Base-by-base conservation (phyloP, 2,888 invertebrate species). In the Dasypogon diadema region DNA sequence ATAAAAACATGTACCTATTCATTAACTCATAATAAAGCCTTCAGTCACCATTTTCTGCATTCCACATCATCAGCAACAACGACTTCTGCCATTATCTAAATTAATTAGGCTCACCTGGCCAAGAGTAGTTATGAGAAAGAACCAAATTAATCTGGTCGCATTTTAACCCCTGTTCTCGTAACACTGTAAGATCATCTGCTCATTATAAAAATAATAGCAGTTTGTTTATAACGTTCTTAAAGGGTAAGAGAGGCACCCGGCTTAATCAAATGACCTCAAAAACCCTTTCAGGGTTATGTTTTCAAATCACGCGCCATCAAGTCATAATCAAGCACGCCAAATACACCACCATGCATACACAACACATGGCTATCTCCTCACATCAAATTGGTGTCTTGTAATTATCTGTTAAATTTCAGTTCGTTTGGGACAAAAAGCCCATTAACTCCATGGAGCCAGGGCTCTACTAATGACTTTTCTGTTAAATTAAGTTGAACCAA, bases 401-500 rank as follows among this genome's bases (percentile, higher is more conserved):
- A 74, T 74, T 76, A 65, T 76, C 68, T 74, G 65, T 70, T 75
- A 74, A 75, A 77, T 77, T 76, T 76, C 74, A 60, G 77, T 60
- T 77, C 60, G 58, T 75, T 75, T 75, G 55, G 70, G 58, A 77
- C 74, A 77, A 77, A 77, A 75, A 74, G 70, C 72, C 77, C 77
- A 77, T 77, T 77, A 77, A 72, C 76, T 77, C 54, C 58, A 30
- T 51, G 22, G 58, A 74, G 34, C 42, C 54, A n/a, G 73, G 55
- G 42, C 60, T 54, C 37, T 54, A 26, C 76, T 76, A 76, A 76
- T 76, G 76, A 76, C 73, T 73, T 76, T 65, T 76, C 76, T 51
- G 76, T 42, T 73, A 76, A 73, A 76, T 76, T 73, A 60, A 74
- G 58, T 60, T 74, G 37, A 60, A 74, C 16, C 37, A 26, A 16